Percentiles rank a stretch among this genome's conserved stretches.
Evolutionary conservation across 1,140 invertebrate genomes (phyloP).

Genomic region (Drosophila leontia): DNA sequence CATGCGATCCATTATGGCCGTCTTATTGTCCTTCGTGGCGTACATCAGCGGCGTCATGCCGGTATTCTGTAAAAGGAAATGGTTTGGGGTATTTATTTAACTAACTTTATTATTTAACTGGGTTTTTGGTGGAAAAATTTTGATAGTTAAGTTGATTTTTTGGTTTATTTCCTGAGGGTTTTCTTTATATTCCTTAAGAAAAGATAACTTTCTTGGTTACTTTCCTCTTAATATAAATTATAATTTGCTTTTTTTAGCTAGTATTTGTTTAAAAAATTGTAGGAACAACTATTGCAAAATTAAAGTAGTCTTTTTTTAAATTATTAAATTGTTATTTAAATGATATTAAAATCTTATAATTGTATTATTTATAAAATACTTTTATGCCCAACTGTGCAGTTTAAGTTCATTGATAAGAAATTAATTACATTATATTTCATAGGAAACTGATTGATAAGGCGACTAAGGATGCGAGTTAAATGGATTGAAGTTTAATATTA

Average conservation of each 20-base stretch:
- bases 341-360: no score
- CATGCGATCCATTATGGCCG: slow-evolving; percentile 94
- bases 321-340: no score
- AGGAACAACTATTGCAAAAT: neutral
- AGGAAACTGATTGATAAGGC: neutral
- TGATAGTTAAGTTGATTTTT: no score
- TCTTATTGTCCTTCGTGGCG: slow-evolving; percentile 96
- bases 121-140: neutral
- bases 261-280: neutral
- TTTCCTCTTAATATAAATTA: neutral
- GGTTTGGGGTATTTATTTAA: neutral
- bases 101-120: neutral
- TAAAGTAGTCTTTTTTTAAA: no score
- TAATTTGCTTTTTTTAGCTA: neutral
- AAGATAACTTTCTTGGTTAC: no score
- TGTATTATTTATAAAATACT: no score
- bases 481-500: neutral
- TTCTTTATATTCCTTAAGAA: neutral
- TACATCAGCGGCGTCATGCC: slow-evolving; percentile 98
- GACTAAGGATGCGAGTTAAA: neutral
- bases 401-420: neutral
- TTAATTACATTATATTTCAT: neutral
- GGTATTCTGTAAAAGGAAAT: slow-evolving; percentile 88
- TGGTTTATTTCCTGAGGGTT: neutral
- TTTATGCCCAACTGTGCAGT: neutral